Conservation (phyloP, 2,888 invertebrate species). For the Orchestes rusci region DNA sequence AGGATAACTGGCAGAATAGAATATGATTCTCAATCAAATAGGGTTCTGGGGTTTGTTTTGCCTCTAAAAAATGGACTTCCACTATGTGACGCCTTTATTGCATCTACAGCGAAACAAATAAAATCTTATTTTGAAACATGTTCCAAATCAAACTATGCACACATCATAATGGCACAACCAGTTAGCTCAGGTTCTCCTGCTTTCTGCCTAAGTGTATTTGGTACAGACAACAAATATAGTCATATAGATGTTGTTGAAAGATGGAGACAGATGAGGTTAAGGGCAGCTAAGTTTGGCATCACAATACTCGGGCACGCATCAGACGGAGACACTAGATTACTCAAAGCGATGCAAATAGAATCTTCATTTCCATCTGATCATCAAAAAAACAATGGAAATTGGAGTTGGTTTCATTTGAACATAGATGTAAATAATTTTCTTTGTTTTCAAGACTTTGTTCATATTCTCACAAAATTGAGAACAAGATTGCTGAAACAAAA, state of each 20-base stretch:
- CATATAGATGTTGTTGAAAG: conserved; percentile 3
- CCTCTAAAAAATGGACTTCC: conserved; percentile 26
- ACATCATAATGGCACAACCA: conserved; percentile 26
- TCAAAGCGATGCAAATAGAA: conserved; percentile 10
- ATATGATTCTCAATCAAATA: conserved; percentile 26
- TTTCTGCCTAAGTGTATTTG: conserved; percentile 11
- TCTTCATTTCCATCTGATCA: not conserved
- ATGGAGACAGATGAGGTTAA: not conserved
- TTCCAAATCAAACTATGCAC: conserved; percentile 5
- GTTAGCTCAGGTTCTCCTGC: conserved; percentile 13
- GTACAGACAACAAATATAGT: conserved; percentile 10
- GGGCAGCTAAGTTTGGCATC: conserved; percentile 1
- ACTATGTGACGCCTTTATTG: conserved; percentile 17
- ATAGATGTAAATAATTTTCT: not conserved
- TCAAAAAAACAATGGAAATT: not conserved
- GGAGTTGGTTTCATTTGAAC: conserved; percentile 11
- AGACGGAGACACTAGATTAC: conserved; percentile 8
- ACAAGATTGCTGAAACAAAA: conserved; percentile 10
- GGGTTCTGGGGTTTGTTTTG: conserved; percentile 27
- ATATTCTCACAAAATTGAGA: conserved; percentile 14
- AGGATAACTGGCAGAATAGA: conserved; percentile 20
- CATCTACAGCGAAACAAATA: conserved; percentile 24
- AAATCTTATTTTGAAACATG: conserved; percentile 16
- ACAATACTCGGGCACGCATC: conserved; percentile 9
- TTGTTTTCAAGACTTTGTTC: conserved; percentile 11